Conservation (phyloP, 2,888 invertebrate genomes). For the Heliconius ismenius region DNA sequence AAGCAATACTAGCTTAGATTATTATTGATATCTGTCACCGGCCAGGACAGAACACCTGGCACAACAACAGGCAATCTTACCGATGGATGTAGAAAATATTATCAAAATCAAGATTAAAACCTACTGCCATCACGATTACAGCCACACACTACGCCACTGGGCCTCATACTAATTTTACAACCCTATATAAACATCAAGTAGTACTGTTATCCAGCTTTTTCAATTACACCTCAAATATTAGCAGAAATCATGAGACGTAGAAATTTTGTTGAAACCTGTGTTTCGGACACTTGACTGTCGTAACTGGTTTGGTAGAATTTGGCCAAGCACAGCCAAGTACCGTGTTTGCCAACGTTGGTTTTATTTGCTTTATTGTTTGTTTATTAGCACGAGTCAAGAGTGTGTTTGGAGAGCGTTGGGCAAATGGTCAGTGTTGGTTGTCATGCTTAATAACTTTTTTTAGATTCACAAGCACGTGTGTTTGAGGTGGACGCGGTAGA, state of each 20-base stretch:
- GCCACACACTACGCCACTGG: background rate
- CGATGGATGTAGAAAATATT: too few relatives aligned
- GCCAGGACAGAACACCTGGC: too few relatives aligned
- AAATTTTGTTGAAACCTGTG: slow-evolving; percentile 30
- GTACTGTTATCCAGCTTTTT: slow-evolving; percentile 27
- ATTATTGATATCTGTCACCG: too few relatives aligned
- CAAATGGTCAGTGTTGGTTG: slow-evolving; percentile 24
- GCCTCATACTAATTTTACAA: background rate
- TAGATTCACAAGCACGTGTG: background rate
- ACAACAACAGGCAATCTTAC: too few relatives aligned
- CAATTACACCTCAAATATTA: slow-evolving; percentile 46
- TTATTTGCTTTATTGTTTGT: slow-evolving; percentile 34
- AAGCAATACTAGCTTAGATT: too few relatives aligned
- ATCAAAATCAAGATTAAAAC: background rate
- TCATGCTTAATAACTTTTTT: background rate
- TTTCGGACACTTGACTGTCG: slow-evolving; percentile 34
- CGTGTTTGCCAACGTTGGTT: slow-evolving; percentile 31
- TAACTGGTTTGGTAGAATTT: slow-evolving; percentile 40
- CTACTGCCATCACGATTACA: background rate
- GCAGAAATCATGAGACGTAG: slow-evolving; percentile 36
- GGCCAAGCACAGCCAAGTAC: slow-evolving; percentile 34
- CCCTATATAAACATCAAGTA: slow-evolving; percentile 13
- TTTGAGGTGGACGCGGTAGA: background rate
- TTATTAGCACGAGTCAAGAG: slow-evolving; percentile 41
- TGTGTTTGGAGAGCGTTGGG: slow-evolving; percentile 28